Evolutionary conservation across 2,888 invertebrate species (phyloP).

Genomic region (Nomada goodeniana): DNA sequence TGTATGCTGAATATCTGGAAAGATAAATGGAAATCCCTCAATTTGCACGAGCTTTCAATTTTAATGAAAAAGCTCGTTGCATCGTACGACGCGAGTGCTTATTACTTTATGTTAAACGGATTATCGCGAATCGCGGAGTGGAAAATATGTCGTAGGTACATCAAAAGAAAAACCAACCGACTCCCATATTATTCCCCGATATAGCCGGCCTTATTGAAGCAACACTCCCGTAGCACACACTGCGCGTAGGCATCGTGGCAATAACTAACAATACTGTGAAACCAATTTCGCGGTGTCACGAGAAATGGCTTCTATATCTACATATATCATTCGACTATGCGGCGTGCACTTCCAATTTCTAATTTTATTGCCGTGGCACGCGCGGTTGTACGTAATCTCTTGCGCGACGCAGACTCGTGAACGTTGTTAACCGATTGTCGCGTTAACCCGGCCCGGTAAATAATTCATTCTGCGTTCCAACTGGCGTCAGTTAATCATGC

Average conservation of each 20-base stretch:
- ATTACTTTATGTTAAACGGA: neutral
- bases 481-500: slow-evolving; percentile 29
- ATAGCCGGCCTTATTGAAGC: slow-evolving; percentile 71
- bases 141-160: slow-evolving; percentile 15
- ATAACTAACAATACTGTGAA: slow-evolving; percentile 77
- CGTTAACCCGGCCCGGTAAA: slow-evolving; percentile 53
- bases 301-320: slow-evolving; percentile 79
- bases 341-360: slow-evolving; percentile 79
- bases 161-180: slow-evolving; percentile 49
- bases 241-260: slow-evolving; percentile 60
- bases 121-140: neutral
- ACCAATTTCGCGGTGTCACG: slow-evolving; percentile 81
- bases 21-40: too few relatives aligned
- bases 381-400: slow-evolving; percentile 48
- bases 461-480: slow-evolving; percentile 49
- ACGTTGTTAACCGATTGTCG: slow-evolving; percentile 55
- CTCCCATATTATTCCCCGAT: slow-evolving; percentile 58
- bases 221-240: neutral
- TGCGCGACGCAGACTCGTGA: slow-evolving; percentile 37
- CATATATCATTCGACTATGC: slow-evolving; percentile 68
- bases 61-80: neutral
- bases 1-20: too few relatives aligned
- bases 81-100: neutral
- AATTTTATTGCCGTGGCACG: slow-evolving; percentile 73
- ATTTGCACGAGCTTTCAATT: neutral